phyloP scores from a whole-genome alignment of 2,797 vertebrate genomes.

The Pelochelys cantorii region DNA sequence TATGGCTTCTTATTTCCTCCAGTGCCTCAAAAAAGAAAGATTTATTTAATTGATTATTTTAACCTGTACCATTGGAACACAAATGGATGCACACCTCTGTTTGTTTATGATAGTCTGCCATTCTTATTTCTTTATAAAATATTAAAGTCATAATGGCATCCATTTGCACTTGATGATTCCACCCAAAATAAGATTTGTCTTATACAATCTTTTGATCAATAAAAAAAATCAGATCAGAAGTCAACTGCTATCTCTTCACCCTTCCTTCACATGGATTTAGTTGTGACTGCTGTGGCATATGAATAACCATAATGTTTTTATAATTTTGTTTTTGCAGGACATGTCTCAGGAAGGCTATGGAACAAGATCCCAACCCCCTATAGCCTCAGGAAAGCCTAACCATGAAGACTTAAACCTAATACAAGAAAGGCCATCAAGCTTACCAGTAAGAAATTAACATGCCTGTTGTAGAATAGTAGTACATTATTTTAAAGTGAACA shows the following conservation, averaged over 20 bases:
- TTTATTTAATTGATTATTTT: background rate
- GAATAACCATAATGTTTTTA: slow-evolving; percentile 47
- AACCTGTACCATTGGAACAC: background rate
- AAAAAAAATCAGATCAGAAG: background rate
- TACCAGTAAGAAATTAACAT: slow-evolving; percentile 88
- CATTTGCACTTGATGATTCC: background rate
- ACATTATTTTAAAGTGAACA: slow-evolving; percentile 40
- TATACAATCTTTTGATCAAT: background rate
- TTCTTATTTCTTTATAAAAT: background rate
- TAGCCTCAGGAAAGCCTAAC: slow-evolving; percentile 91
- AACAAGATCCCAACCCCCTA: slow-evolving; percentile 87
- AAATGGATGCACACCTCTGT: background rate
- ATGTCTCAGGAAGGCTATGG: slow-evolving; percentile 92
- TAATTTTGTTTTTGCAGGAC: slow-evolving; percentile 82
- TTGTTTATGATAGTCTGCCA: background rate
- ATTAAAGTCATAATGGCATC: background rate
- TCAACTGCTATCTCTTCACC: slow-evolving; percentile 10
- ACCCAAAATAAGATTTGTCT: background rate
- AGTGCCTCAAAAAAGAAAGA: background rate
- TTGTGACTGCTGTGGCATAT: background rate
- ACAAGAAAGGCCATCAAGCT: slow-evolving; percentile 91
- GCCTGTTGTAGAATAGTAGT: slow-evolving; percentile 40
- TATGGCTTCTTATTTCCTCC: background rate
- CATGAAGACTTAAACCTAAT: slow-evolving; percentile 92
- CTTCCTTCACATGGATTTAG: background rate